Percentiles rank a stretch among this genome's conserved stretches.
phyloP scores from a whole-genome alignment of 1,140 invertebrate genomes.

The Zaprionus ornatus region DNA sequence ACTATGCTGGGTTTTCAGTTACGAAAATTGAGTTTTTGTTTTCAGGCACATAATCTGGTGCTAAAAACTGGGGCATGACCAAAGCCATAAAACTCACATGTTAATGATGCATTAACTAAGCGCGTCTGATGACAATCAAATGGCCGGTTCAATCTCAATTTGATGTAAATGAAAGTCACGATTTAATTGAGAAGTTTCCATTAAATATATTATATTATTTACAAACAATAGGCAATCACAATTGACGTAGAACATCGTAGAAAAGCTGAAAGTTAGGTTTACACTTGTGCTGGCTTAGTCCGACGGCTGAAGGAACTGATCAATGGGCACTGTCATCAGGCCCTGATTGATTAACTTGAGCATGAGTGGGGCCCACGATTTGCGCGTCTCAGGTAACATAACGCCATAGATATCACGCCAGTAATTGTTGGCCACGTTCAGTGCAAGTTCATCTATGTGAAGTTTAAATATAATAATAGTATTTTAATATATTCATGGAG shows the following conservation, averaged over 20 bases:
- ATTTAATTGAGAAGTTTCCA: conserved; percentile 28
- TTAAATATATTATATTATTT: conserved; percentile 12
- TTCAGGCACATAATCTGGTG: conserved; percentile 40
- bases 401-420: conserved; percentile 79
- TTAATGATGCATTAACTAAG: conserved; percentile 30
- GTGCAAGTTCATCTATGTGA: conserved; percentile 63
- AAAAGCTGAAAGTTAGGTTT: not conserved
- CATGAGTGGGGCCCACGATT: conserved; percentile 71
- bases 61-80: conserved; percentile 64
- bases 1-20: conserved; percentile 18
- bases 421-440: conserved; percentile 79
- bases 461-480: not conserved
- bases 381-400: conserved; percentile 74
- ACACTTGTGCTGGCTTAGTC: not conserved
- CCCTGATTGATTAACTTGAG: conserved; percentile 66
- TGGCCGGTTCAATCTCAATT: conserved; percentile 18
- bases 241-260: not conserved
- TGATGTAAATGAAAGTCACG: conserved; percentile 3
- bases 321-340: conserved; percentile 65
- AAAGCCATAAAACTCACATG: conserved; percentile 41
- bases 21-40: conserved; percentile 29
- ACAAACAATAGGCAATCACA: conserved; percentile 39
- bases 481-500: not conserved
- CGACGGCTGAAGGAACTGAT: conserved; percentile 51
- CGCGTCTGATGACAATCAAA: conserved; percentile 43